phyloP scores from a whole-genome alignment of 2,113 vertebrate genomes.

The Bujurquina vittata region DNA sequence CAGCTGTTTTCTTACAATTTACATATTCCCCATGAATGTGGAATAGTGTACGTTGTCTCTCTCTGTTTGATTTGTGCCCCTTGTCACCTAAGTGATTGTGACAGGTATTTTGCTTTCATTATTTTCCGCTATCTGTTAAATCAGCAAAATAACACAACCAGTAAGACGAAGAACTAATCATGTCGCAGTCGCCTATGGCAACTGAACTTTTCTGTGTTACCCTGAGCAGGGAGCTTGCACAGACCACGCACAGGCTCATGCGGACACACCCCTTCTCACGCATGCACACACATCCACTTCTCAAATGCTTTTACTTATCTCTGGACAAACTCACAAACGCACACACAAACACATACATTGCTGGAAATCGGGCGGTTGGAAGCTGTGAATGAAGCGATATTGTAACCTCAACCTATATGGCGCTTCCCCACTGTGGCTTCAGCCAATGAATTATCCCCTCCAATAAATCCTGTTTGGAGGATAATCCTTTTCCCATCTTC shows the following conservation, averaged over 20 bases:
- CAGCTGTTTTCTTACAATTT: conserved; percentile 73
- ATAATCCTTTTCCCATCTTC: conserved; percentile 85
- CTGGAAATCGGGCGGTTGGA: conserved; percentile 64
- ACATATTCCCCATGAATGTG: conserved; percentile 48
- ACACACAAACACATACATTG: conserved; percentile 56
- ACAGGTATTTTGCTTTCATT: conserved; percentile 61
- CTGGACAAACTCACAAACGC: conserved; percentile 44
- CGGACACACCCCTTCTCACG: conserved; percentile 11
- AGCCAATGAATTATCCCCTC: conserved; percentile 84
- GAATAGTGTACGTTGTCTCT: conserved; percentile 40
- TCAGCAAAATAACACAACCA: conserved; percentile 55
- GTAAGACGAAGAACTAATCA: conserved; percentile 27
- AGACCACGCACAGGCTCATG: conserved; percentile 25
- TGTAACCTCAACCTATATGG: conserved; percentile 83
- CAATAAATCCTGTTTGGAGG: conserved; percentile 85
- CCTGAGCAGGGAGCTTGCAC: conserved; percentile 10
- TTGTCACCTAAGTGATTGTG: conserved; percentile 48
- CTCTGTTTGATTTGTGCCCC: conserved; percentile 36
- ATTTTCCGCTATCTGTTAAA: conserved; percentile 55
- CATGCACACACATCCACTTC: conserved; percentile 3
- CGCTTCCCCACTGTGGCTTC: conserved; percentile 81
- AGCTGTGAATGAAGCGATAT: conserved; percentile 83
- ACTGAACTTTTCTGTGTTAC: conserved; percentile 38
- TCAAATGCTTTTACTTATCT: conserved; percentile 18
- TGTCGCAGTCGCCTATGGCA: conserved; percentile 23